Base-by-base conservation (phyloP, 2,113 vertebrate genomes). In the Forbesichthys papilliferus region DNA sequence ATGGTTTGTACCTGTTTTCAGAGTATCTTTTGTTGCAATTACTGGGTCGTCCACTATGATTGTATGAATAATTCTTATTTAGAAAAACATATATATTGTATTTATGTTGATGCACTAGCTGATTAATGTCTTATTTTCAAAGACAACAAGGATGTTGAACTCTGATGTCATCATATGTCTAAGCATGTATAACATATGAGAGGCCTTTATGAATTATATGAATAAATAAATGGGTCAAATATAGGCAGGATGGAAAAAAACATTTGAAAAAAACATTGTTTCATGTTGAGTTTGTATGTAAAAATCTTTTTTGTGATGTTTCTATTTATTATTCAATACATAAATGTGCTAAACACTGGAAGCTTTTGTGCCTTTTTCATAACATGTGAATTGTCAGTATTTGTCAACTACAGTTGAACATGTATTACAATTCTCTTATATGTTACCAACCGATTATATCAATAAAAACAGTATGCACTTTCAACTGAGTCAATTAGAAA, bases 311-410 rank as follows among this genome's bases (percentile, higher is more conserved):
- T 11, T 64, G 68, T 87, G 80, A 79, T 71, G 78, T 75, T 81
- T 79, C 80, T 82, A 91, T 90, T 87, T 88, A 89, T 89, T 91
- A 88, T 90, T 89, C 65, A 88, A 86, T 85, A 88, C 85, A 87
- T 90, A 84, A 62, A 18, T 53, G 48, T 78, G 52, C 18, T 60
- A 64, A 71, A 69, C 73, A 11, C 33, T 33, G 33, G 48, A 18
- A 4, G 8, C 12, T 10, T 33, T 33, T 34, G 8, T 46, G n/a
- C 46, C 48, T 14, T 61, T 47, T 14, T 61, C 34, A 46, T 3
- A 7, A 16, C 54, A 1, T 18, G n/a, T 56, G n/a, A 53, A 53
- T 13, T 53, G 5, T 12, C 14, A n/a, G n/a, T 42, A 42, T 42
- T 42, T 42, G 36, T 42, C 5, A 6, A 42, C 36, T 6, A 42